phyloP scores from a whole-genome alignment of 2,113 vertebrate species.

The Menura novaehollandiae region DNA sequence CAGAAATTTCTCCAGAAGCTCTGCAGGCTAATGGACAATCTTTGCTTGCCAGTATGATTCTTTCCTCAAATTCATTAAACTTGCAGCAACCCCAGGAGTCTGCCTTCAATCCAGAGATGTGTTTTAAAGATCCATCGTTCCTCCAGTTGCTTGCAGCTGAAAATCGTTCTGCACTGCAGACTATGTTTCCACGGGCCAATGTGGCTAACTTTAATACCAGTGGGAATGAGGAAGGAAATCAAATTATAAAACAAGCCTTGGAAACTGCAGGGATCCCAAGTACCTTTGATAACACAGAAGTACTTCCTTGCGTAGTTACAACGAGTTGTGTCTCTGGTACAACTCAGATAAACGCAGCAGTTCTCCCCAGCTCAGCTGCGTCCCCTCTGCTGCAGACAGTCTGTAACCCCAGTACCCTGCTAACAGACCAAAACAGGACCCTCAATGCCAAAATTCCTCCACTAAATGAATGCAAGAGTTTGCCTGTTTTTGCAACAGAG shows the following conservation, averaged over 20 bases:
- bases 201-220: conserved; percentile 59
- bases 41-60: conserved; percentile 87
- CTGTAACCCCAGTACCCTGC: conserved; percentile 57
- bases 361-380: conserved; percentile 46
- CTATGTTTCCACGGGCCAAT: conserved; percentile 73
- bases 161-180: conserved; percentile 72
- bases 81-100: conserved; percentile 71
- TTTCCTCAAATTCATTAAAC: conserved; percentile 80
- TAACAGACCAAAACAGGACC: conserved; percentile 70
- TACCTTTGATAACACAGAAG: conserved; percentile 74
- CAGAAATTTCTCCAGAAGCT: conserved; percentile 80
- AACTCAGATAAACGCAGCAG: conserved; percentile 57
- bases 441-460: conserved; percentile 66
- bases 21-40: conserved; percentile 75
- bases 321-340: conserved; percentile 50
- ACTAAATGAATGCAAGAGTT: conserved; percentile 56
- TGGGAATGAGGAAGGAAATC: conserved; percentile 75
- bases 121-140: conserved; percentile 78
- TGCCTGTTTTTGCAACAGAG: conserved; percentile 61
- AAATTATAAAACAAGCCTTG: conserved; percentile 85
- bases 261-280: conserved; percentile 80
- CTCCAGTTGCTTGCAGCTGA: conserved; percentile 73
- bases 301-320: conserved; percentile 71
- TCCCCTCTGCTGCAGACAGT: conserved; percentile 64
- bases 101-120: conserved; percentile 66